These are phyloP conservation scores for Saxidomus purpurata DNA, from an alignment of 1,140 invertebrate species.

Conservation along the genomic window DNA sequence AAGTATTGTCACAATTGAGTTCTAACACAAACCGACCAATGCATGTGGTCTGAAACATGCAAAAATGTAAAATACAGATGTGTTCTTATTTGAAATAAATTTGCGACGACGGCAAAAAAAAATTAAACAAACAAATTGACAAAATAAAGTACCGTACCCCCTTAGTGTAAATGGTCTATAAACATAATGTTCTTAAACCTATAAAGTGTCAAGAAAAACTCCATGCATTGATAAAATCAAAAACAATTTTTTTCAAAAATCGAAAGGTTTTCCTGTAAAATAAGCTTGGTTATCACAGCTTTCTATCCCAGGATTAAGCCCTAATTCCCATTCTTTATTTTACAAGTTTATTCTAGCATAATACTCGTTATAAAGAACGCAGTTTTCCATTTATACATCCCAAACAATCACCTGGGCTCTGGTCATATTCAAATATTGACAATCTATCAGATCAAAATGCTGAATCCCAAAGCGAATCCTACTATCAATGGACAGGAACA, in stretches of 20 bases:
- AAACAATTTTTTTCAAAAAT: background rate
- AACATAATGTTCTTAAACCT: conserved; percentile 3
- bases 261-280: background rate
- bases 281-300: background rate
- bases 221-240: background rate
- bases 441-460: conserved; percentile 18
- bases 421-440: conserved; percentile 32
- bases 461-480: background rate
- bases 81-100: conserved; percentile 4
- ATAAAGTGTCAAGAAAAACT: background rate
- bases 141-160: background rate
- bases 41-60: conserved; percentile 8
- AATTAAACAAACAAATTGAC: background rate
- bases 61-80: background rate
- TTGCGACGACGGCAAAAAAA: background rate
- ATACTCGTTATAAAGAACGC: background rate
- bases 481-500: conserved; percentile 14
- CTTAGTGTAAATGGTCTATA: conserved; percentile 12
- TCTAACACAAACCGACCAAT: background rate
- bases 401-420: background rate
- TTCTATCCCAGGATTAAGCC: background rate
- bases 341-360: background rate
- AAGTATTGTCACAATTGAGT: conserved; percentile 11
- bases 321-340: conserved; percentile 1
- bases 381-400: background rate